phyloP scores from a whole-genome alignment of 2,113 vertebrate species.

The Ciconia stormi region DNA sequence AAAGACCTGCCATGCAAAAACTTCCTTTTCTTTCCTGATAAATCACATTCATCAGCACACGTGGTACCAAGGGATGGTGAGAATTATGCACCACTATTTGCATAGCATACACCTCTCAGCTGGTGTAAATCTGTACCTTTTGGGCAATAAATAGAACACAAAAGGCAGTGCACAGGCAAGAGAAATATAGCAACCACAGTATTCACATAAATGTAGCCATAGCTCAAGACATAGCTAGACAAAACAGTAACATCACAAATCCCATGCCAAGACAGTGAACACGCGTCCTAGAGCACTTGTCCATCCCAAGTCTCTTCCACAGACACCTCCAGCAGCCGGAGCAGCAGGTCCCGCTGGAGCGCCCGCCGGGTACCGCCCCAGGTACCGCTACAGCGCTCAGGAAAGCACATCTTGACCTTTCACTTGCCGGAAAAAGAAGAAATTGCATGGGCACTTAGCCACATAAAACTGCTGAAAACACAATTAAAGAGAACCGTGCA shows the following conservation, averaged over 20 bases:
- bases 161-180: not conserved
- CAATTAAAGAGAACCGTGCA: not conserved
- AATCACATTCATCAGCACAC: not conserved
- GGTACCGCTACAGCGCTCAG: fast-evolving
- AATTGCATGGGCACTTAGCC: not conserved
- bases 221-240: not conserved
- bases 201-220: not conserved
- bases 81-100: not conserved
- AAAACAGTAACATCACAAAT: not conserved
- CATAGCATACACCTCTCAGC: not conserved
- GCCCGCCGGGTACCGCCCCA: not conserved
- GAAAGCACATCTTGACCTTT: not conserved
- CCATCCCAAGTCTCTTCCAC: fast-evolving
- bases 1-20: not conserved
- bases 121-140: not conserved
- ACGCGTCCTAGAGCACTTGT: no score
- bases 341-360: fast-evolving
- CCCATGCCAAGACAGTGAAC: not conserved
- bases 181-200: not conserved
- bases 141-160: not conserved
- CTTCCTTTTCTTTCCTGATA: not conserved
- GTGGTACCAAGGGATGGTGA: not conserved
- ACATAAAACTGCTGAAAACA: not conserved
- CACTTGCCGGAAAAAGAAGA: not conserved
- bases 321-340: not conserved